Conservation (phyloP, 1,140 invertebrate species). For the Goniozus legneri region DNA sequence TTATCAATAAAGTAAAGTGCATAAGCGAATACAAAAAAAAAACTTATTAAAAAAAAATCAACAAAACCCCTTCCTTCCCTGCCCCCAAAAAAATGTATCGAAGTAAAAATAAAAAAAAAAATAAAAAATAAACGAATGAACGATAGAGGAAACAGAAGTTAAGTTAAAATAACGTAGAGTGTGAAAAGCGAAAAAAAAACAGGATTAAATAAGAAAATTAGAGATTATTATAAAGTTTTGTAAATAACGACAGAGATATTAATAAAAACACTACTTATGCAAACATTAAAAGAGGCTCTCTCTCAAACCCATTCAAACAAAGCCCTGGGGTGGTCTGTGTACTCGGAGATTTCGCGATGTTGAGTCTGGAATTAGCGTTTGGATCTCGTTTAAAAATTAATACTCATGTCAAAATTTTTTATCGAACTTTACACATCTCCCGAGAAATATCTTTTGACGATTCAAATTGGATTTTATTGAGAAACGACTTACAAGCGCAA, state of each 20-base stretch:
- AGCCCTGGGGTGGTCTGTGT: no score
- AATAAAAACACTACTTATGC: conserved; percentile 53
- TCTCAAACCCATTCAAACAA: no score
- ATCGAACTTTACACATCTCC: no score
- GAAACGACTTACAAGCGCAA: no score
- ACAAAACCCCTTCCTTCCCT: conserved; percentile 29
- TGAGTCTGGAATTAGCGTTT: no score
- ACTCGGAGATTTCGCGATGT: no score
- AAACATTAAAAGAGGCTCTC: conserved; percentile 23
- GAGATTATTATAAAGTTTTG: conserved; percentile 55
- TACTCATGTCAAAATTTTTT: no score
- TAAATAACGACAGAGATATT: conserved; percentile 54
- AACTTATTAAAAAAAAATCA: conserved; percentile 23
- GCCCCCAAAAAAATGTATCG: no score
- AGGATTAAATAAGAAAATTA: conserved; percentile 36
- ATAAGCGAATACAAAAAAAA: conserved; percentile 18
- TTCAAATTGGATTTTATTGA: no score
- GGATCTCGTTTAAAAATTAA: no score
- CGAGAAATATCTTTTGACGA: no score
- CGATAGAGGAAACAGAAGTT: conserved; percentile 30
- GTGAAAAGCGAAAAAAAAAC: conserved; percentile 23
- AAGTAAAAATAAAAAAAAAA: conserved; percentile 14
- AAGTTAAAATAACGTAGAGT: conserved; percentile 45
- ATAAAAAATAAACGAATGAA: conserved; percentile 27
- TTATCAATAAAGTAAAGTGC: conserved; percentile 12